Evolutionary conservation across 2,113 vertebrate species (phyloP), one percentile per base, ranked within the genome.

Genomic region (Ptilonorhynchus violaceus): DNA sequence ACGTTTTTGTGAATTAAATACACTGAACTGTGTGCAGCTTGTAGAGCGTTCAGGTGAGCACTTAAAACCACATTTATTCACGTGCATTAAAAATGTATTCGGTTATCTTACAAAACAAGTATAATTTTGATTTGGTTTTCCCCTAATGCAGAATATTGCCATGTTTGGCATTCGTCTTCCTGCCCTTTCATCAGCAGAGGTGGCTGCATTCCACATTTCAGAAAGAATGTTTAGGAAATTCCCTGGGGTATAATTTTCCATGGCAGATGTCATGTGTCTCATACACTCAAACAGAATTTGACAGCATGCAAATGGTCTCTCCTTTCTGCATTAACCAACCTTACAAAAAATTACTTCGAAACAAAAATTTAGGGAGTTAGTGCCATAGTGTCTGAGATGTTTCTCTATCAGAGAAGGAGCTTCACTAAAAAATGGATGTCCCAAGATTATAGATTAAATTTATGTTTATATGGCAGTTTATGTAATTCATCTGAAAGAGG

Each of bases 1-100:
- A 17, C 8, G 11, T 80, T 88, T 95, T 70, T 91, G 59, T 95
- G 93, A 87, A 92, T 92, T 93, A 84, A 84, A 84, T 60, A 59
- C 24, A 37, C 19, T 10, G 22, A 72, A 77, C 30, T 42, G 10
- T 25, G 21, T 59, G 42, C 25, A 78, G 42, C 16, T 74, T 55
- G 47, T 70, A 52, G 41, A 81, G 77, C 15, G 33, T 90, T 37
- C 9, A 21, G 10, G 31, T 27, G 30, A 84, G 44, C 39, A 31
- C 37, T 74, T 73, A 27, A 49, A 80, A 89, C 0, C 8, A 23
- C 41, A 37, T 64, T 75, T 82, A 46, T 72, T 77, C 46, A 78
- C 6, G 27, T 24, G 18, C 11, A 20, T 62, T 58, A 53, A 30
- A 79, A 59, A 79, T 1, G 1, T 49, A 27, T 24, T 55, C 60